Evolutionary conservation across 2,113 vertebrate species (phyloP), one percentile per base, ranked within the genome.

Genomic region (Oenanthe oenanthe): DNA sequence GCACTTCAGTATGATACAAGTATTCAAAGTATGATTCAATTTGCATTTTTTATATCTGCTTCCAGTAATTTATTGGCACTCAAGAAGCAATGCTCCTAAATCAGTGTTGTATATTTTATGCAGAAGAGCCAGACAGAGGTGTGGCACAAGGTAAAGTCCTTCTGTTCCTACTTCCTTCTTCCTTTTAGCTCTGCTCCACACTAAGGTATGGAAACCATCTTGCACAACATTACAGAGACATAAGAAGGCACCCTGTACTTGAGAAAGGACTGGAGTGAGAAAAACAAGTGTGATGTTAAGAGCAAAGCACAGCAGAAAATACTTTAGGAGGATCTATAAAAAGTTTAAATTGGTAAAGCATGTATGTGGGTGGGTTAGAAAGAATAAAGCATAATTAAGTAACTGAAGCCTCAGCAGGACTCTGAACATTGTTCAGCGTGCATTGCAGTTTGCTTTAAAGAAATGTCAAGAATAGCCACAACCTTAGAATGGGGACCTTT

Each of bases 271-370:
- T 76, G 54, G 58, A 85, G 67, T 31, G 54, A 89, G 45, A 50
- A 83, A 89, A 94, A 21, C 21, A 91, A 65, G 24, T 65, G 54
- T 81, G 76, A 81, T 65, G 56, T 31, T 91, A 58, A 85, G 58
- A 95, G 78, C 60, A 85, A 65, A 92, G 70, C 29, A 68, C 40
- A 92, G 54, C 70, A 91, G 74, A 92, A 88, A 61, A 82, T 50
- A 68, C 71, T 95, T 95, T 84, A 82, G 68, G 26, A 89, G 47
- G 71, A 73, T 76, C 89, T 95, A 79, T 88, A 83, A 91, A 96
- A 95, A 73, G 81, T 94, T 95, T 89, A 94, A 96, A 96, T 94
- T 96, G 47, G 74, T 94, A 92, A 94, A 95, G 88, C 66, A 91
- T 95, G 88, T 92, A 71, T 71, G 77, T 89, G 95, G 81, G 81